Percentiles rank a stretch among this genome's conserved stretches.
phyloP scores from a whole-genome alignment of 2,888 invertebrate species.

The Parasteatoda lunata region DNA sequence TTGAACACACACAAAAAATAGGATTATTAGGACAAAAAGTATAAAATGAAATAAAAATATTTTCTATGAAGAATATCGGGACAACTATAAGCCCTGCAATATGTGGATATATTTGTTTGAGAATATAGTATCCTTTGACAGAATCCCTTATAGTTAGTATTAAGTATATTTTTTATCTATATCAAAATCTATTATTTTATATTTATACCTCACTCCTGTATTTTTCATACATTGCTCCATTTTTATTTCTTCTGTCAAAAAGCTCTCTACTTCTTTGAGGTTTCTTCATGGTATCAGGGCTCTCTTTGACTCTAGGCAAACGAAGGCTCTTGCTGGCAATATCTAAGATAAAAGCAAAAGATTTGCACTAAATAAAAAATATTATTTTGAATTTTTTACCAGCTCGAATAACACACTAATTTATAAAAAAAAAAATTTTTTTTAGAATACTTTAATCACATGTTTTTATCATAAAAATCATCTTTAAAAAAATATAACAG shows the following conservation, averaged over 20 bases:
- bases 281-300: slow-evolving; percentile 48
- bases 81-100: no score
- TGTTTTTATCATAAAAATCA: neutral
- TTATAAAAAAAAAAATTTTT: no score
- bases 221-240: slow-evolving; percentile 54
- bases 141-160: no score
- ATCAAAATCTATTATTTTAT: no score
- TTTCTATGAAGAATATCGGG: no score
- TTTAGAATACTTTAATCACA: neutral
- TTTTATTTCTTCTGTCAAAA: slow-evolving; percentile 64
- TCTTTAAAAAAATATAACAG: neutral
- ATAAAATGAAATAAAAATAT: no score
- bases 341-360: slow-evolving; percentile 60
- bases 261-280: slow-evolving; percentile 53
- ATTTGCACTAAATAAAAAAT: neutral
- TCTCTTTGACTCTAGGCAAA: slow-evolving; percentile 60
- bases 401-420: neutral
- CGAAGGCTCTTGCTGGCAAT: slow-evolving; percentile 51
- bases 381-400: neutral
- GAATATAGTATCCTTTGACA: no score
- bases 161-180: no score
- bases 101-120: no score
- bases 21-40: no score
- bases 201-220: slow-evolving; percentile 63
- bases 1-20: no score